Base-by-base conservation (phyloP, 2,113 vertebrate genomes). In the Trogon surrucura region DNA sequence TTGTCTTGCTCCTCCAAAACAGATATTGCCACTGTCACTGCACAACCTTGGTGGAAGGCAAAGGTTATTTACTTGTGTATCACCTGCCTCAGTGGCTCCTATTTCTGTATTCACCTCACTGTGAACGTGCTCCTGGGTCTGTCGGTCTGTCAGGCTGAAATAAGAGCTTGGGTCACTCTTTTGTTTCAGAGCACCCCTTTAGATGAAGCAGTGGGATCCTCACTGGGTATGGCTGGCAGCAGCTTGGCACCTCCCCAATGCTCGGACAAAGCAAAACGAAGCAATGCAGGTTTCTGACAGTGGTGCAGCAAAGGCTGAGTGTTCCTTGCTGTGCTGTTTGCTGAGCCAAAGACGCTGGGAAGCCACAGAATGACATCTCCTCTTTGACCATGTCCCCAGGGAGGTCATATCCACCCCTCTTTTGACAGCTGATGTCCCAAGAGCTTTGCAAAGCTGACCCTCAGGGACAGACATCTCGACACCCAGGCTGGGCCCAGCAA, bases 171-270 rank as follows among this genome's bases (percentile, higher is more conserved):
- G 30, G 62, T 57, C 27, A 8, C 45, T 60, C 32, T 50, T 84
- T 34, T 45, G 16, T 66, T 80, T 56, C 58, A 80, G 32, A 62
- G 44, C 18, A 69, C 10, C 51, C n/a, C 16, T 19, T 62, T 12
- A 58, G 65, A 36, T 16, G 50, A 61, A 21, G 29, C 14, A 3
- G 11, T 0, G 0, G 50, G 66, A 36, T 64, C 34, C 47, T 69
- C 19, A 8, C 30, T 29, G 29, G 26, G 14, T 14, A 15, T 1
- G 5, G 77, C 51, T 88, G 74, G 16, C 36, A 29, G n/a, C 32
- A 64, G 57, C 45, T 82, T 3, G 0, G 11, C 45, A 50, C 38
- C 15, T 7, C 25, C 34, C 5, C 3, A 1, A 29, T 4, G 34
- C 57, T 53, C 4, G 0, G 10, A 50, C 26, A 30, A 71, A 54